A percentile compares a stretch with the other conserved stretches of the same genome.
Evolutionary conservation across 2,888 invertebrate species (phyloP).

Genomic region (Syrphus vitripennis): DNA sequence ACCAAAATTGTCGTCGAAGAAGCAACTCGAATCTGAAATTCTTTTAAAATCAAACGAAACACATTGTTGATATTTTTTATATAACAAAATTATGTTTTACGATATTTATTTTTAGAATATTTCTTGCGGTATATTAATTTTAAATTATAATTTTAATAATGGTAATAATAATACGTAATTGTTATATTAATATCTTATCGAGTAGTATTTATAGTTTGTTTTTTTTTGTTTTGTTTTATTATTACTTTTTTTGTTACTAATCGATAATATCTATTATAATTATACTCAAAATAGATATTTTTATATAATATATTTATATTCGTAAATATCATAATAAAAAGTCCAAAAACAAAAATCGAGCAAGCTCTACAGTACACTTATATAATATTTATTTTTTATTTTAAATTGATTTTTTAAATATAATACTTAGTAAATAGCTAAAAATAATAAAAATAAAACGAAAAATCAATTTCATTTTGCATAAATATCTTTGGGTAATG

Average conservation of each 20-base stretch:
- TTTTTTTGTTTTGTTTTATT: neutral
- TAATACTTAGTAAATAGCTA: slow-evolving; percentile 62
- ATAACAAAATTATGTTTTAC: slow-evolving; percentile 68
- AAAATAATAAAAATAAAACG: slow-evolving; percentile 52
- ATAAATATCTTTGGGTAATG: slow-evolving; percentile 71
- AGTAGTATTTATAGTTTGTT: slow-evolving; percentile 68
- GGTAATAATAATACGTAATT: slow-evolving; percentile 61
- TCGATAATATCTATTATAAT: slow-evolving; percentile 45
- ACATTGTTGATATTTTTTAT: slow-evolving; percentile 26
- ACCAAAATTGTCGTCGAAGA: too few species aligned
- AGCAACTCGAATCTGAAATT: too few species aligned
- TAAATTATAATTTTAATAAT: slow-evolving; percentile 55
- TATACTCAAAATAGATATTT: slow-evolving; percentile 45
- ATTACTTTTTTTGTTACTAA: slow-evolving; percentile 27
- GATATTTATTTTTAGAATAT: slow-evolving; percentile 71
- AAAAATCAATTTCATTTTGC: slow-evolving; percentile 70
- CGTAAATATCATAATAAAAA: slow-evolving; percentile 42
- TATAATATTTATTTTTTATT: slow-evolving; percentile 16
- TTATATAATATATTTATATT: slow-evolving; percentile 19
- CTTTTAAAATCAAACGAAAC: slow-evolving; percentile 24
- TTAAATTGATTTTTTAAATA: slow-evolving; percentile 17
- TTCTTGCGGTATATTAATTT: slow-evolving; percentile 62
- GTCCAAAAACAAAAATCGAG: slow-evolving; percentile 37
- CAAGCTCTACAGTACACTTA: slow-evolving; percentile 63
- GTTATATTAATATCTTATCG: slow-evolving; percentile 64